Evolutionary conservation across 53 echinoderm and acorn worm genomes (phyloP).

Genomic region (Glandiceps talaboti): DNA sequence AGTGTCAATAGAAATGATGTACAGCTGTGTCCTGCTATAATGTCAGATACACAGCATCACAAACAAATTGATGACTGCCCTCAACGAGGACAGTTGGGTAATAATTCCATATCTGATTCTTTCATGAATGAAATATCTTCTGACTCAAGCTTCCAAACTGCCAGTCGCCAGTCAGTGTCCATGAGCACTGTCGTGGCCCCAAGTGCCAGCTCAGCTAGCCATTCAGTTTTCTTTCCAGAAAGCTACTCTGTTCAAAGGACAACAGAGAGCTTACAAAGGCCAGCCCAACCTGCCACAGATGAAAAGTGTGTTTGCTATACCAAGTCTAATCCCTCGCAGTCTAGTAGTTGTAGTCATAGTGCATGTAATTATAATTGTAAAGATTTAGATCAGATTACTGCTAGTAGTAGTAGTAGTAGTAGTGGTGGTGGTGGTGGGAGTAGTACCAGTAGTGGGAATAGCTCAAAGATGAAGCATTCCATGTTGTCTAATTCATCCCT

Average conservation of each 20-base stretch:
- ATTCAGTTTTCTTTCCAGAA: slow-evolving; percentile 5
- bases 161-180: background rate
- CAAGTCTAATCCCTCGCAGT: background rate
- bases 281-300: background rate
- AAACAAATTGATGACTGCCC: too few species aligned
- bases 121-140: background rate
- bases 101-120: background rate
- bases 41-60: too few species aligned
- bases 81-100: background rate
- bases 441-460: too few species aligned
- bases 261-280: background rate
- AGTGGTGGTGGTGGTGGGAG: too few species aligned
- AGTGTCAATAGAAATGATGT: background rate
- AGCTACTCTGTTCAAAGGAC: background rate
- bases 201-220: slow-evolving; percentile 5
- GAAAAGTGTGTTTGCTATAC: background rate
- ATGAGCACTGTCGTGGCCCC: slow-evolving; percentile 2
- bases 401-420: too few species aligned
- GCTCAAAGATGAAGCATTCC: too few species aligned
- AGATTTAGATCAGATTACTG: too few species aligned
- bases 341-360: background rate
- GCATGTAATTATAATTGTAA: too few species aligned
- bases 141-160: background rate
- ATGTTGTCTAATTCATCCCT: too few species aligned
- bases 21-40: too few species aligned